Evolutionary conservation across 2,888 invertebrate species (phyloP), one percentile per base, ranked within the genome.

Genomic region (Cephus spinipes): DNA sequence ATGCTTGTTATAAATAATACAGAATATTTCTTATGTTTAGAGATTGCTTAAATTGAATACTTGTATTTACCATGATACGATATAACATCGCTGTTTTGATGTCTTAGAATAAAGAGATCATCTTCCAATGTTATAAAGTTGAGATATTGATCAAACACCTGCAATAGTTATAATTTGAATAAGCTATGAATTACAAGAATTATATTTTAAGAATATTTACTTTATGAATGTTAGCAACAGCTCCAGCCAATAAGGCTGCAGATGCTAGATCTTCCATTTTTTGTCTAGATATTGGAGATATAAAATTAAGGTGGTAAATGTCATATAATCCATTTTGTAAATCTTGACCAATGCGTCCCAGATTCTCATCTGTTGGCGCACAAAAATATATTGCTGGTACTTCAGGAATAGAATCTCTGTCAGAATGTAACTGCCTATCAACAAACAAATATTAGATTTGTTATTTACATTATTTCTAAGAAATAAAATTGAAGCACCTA

Each of bases 331-430:
- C 96, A 92, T 95, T 97, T 83, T 96, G 96, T 77, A 97, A 93
- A 91, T 97, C 98, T 92, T 98, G 97, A 82, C 97, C 96, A 82
- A 99, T 98, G 83, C 98, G 94, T 74, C 96, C 97, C 71, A 99
- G 94, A 92, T 99, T 99, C 91, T 99, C 99, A 89, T 98, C 98
- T 15, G 97, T 96, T 4, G 99, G 99, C 83, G 97, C 94, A 91
- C 99, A 98, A 92, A 99, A 99, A 91, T 99, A 99, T 69, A 99
- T 96, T 0, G 98, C 99, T 74, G 99, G 99, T 3, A 99, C 99
- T 93, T 99, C 99, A 11, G 99, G 98, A 87, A 99, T 98, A n/a
- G 96, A 94, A 90, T 97, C 97, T 79, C 97, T 94, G 89, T 97
- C 96, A 11, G 97, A 96, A 92, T 97, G 97, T 76, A 98, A 92